Conservation (phyloP, 1,140 invertebrate species). For the Macrocentrus cingulum region DNA sequence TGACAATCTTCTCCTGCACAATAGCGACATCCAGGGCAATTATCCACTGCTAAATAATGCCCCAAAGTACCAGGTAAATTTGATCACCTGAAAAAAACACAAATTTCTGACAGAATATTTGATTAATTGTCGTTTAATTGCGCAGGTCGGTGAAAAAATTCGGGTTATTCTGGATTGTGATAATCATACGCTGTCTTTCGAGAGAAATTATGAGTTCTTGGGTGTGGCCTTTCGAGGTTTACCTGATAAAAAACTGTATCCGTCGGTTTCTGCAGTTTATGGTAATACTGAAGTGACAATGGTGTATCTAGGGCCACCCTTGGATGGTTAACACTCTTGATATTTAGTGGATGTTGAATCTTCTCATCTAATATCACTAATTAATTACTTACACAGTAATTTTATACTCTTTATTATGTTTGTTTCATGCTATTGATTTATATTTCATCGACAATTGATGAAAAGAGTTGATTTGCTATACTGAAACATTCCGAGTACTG, state of each 20-base stretch:
- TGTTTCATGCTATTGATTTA: no score
- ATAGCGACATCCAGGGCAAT: slow-evolving; percentile 92
- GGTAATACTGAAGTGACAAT: slow-evolving; percentile 99
- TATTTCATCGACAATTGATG: no score
- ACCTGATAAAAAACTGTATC: slow-evolving; percentile 91
- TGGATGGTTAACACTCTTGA: slow-evolving; percentile 79
- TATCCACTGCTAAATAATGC: slow-evolving; percentile 96
- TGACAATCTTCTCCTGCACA: slow-evolving; percentile 95
- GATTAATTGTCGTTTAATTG: slow-evolving; percentile 27
- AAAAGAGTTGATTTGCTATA: no score
- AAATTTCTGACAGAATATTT: no score
- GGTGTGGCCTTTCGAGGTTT: slow-evolving; percentile 96
- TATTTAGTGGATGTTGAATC: slow-evolving; percentile 28
- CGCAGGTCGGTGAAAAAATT: slow-evolving; percentile 93
- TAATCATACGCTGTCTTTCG: slow-evolving; percentile 95
- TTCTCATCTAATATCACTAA: no score
- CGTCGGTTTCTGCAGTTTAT: slow-evolving; percentile 96
- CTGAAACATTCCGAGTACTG: no score
- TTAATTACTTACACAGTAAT: no score
- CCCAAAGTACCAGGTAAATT: slow-evolving; percentile 90
- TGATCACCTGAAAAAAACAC: no score
- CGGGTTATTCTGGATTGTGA: slow-evolving; percentile 97
- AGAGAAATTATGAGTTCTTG: slow-evolving; percentile 98
- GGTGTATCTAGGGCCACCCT: slow-evolving; percentile 94
- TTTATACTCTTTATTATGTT: no score